phyloP scores from a whole-genome alignment of 2,113 vertebrate species.

The Odocoileus hemionus region DNA sequence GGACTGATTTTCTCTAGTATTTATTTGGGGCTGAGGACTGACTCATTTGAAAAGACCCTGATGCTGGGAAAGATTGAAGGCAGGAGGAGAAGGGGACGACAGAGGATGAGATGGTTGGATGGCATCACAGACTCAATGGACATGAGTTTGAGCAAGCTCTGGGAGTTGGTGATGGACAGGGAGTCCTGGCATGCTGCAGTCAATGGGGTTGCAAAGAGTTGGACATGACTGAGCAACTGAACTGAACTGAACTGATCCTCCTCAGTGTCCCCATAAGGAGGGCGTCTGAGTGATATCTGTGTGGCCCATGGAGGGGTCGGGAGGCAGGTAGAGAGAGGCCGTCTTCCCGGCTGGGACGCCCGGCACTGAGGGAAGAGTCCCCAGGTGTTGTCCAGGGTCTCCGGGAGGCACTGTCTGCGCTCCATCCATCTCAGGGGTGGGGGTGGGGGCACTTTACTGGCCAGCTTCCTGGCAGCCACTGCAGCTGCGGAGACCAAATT shows the following conservation, averaged over 20 bases:
- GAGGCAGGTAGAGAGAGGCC: background rate
- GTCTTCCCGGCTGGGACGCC: background rate
- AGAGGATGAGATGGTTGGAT: background rate
- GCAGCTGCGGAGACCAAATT: background rate
- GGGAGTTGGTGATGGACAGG: background rate
- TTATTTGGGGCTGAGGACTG: background rate
- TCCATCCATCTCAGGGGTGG: fast-evolving
- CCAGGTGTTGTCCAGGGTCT: fast-evolving
- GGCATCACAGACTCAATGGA: background rate
- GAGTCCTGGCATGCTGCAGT: background rate
- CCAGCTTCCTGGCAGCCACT: background rate
- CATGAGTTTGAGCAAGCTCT: background rate
- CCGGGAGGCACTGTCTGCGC: background rate
- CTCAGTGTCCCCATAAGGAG: background rate
- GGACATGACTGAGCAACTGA: background rate
- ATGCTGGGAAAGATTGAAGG: background rate
- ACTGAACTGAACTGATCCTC: background rate
- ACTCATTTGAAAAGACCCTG: background rate
- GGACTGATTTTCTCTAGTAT: background rate
- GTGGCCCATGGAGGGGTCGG: fast-evolving
- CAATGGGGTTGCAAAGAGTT: fast-evolving
- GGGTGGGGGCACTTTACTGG: fast-evolving
- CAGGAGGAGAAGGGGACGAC: background rate
- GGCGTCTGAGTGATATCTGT: fast-evolving
- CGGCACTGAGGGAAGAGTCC: fast-evolving